phyloP scores from a whole-genome alignment of 30 jellyfish, hydroid and myxozoan species.

The Mastigias papua region DNA sequence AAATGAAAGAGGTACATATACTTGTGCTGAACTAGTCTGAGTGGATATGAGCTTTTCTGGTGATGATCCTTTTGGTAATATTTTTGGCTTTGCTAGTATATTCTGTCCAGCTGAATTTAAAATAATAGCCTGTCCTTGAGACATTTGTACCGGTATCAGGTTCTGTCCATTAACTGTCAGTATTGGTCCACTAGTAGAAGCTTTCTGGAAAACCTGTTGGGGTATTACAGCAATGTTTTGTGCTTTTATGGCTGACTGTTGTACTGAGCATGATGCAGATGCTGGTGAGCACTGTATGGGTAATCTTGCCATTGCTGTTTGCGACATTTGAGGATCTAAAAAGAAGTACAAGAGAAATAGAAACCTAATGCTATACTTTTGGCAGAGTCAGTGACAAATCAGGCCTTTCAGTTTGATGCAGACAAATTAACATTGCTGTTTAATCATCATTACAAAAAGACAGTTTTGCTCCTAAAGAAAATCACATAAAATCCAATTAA shows the following conservation, averaged over 20 bases:
- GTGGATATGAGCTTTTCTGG: constrained; percentile 43
- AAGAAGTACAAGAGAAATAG: no score
- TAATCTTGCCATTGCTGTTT: constrained; percentile 41
- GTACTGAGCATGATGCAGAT: constrained; percentile 4
- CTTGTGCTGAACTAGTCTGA: constrained; percentile 40
- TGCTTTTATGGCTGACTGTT: constrained; percentile 14
- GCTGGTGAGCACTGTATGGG: constrained; percentile 41
- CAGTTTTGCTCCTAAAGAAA: no score
- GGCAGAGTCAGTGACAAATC: no score
- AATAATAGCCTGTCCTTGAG: constrained; percentile 58
- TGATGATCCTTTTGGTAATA: constrained; percentile 66
- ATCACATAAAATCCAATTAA: no score
- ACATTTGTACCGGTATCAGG: constrained; percentile 55
- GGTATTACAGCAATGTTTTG: constrained; percentile 46
- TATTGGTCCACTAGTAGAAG: constrained; percentile 26
- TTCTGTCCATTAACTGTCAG: constrained; percentile 46
- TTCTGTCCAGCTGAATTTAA: constrained; percentile 36
- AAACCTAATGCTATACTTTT: no score
- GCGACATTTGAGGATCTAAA: constrained; percentile 62
- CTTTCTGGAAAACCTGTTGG: constrained; percentile 38
- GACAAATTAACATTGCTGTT: no score
- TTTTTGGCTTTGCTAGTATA: constrained; percentile 13
- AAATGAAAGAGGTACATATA: constrained; percentile 53
- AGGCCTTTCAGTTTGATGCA: no score
- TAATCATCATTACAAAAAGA: no score